Evolutionary conservation across 2,888 invertebrate species (phyloP), one percentile per base, ranked within the genome.

Genomic region (Folsomia candida): DNA sequence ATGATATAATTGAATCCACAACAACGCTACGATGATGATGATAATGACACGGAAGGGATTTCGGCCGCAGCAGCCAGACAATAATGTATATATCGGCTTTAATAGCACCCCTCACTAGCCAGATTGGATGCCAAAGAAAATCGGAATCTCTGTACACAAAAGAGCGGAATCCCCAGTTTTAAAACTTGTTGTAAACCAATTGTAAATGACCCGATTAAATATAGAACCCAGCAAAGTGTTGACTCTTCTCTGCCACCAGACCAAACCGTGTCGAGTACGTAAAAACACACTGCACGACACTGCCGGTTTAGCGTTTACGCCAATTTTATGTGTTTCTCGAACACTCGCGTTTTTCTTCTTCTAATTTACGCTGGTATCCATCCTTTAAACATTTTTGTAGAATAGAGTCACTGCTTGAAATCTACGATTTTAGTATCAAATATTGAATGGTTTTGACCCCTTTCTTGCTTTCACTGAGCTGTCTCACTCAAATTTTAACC

Each of bases 141-240:
- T 54, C 4, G 54, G 11, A 54, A 54, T 54, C 6, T 20, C 20
- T 20, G 54, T 47, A 54, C 54, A 54, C 54, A 54, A 54, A 54
- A 54, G 47, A n/a, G n/a, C n/a, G n/a, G n/a, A 47, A 47, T 47
- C 47, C 47, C 47, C 18, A 47, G 47, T 47, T 54, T 6, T 22
- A 54, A 54, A 54, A 54, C 54, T 54, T 14, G 54, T 54, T 37
- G 37, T 37, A 37, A 37, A 54, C 54, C 54, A 54, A 54, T 54
- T 54, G 54, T 54, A 54, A 54, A 54, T 54, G 54, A 54, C 54
- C 54, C 54, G 54, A 54, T 54, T 54, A 54, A 54, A 54, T 54
- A 54, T 54, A 54, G 54, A 54, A 54, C 54, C 22, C 54, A 54
- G 54, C 54, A 54, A 54, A 54, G 9, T 54, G 11, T 54, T 54